Evolutionary conservation across 2,888 invertebrate genomes (phyloP).

Genomic region (Dinocampus coccinellae): DNA sequence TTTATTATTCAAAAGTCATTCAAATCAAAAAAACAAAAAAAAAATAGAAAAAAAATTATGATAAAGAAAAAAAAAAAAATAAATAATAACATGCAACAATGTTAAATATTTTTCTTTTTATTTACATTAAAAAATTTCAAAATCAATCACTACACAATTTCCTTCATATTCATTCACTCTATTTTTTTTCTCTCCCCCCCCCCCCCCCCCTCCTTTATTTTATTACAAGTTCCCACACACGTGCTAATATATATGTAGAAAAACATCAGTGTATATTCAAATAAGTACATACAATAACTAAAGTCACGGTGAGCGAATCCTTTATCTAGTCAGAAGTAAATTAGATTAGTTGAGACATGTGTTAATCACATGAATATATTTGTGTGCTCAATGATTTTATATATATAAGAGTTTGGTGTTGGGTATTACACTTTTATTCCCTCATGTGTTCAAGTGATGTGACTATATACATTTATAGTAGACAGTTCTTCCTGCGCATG

Average conservation of each 20-base stretch:
- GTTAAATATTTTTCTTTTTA: neutral
- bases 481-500: conserved; percentile 55
- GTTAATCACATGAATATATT: conserved; percentile 47
- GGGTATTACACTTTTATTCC: conserved; percentile 18
- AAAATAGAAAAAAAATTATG: neutral
- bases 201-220: too few relatives aligned
- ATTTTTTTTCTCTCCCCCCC: neutral
- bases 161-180: neutral
- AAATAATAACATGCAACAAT: neutral
- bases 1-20: neutral
- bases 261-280: neutral
- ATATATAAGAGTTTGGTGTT: conserved; percentile 14
- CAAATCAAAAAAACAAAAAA: neutral
- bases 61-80: neutral
- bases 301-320: conserved; percentile 57
- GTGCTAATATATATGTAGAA: neutral
- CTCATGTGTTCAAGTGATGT: conserved; percentile 30
- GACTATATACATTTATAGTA: conserved; percentile 35
- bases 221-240: neutral
- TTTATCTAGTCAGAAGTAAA: conserved; percentile 58
- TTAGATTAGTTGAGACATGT: conserved; percentile 59
- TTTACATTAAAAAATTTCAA: neutral
- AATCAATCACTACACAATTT: neutral
- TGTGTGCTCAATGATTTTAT: conserved; percentile 32
- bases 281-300: conserved; percentile 8